Base-by-base conservation (phyloP, 2,888 invertebrate species). In the Ophonus ardosiacus region DNA sequence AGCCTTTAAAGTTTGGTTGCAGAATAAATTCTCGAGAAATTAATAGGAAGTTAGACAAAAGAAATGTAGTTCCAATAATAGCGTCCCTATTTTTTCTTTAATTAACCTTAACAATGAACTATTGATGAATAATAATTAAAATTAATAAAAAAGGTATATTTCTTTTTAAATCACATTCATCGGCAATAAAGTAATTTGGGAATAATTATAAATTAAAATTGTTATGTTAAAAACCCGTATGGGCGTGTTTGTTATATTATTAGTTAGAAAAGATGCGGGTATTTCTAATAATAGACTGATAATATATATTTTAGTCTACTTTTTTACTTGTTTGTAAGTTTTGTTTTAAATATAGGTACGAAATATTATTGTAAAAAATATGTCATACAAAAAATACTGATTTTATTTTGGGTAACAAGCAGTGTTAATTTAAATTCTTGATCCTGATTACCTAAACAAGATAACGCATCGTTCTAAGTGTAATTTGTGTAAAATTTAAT, bases 191-290 rank as follows among this genome's bases (percentile, higher is more conserved):
- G 18, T 18, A 40, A 51, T 74, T 74, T 74, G 71, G 71, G 40
- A 17, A 38, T 68, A 74, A 74, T 74, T 74, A 40, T 81, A 68
- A 68, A 24, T 68, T 43, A 31, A 63, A 65, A 51, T 68, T 51
- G 56, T 76, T 61, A 83, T 83, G 74, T 83, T 83, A 38, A 83
- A 83, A 76, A 83, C 83, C 83, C 83, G 83, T 83, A 83, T 83
- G 76, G 43, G 74, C 74, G 81, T 81, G 78, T 74, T 74, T 81
- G 61, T 81, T 61, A 21, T 81, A 81, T 81, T 63, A 81, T 81
- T 81, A 74, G 76, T 78, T 31, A 56, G 24, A 57, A 71, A 74
- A 78, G 40, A 83, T 83, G 83, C 83, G 83, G 83, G 83, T 71
- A 15, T 59, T 4, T 31, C 68, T 68, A 68, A 31, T 68, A 68